Base-by-base conservation (phyloP, 2,797 vertebrate species). In the Schizothorax lantsangensis region DNA sequence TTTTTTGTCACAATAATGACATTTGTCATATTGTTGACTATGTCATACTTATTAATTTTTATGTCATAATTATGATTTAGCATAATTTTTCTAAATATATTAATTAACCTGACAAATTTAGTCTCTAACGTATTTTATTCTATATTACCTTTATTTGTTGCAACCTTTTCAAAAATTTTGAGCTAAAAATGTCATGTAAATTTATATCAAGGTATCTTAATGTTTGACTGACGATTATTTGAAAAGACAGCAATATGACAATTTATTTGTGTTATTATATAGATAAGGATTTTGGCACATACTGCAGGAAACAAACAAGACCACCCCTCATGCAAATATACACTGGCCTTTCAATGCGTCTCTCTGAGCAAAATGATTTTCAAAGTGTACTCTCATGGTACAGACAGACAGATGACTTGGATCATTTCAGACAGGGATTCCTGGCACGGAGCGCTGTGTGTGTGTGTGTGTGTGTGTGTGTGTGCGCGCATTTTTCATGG, bases 391-490 rank as follows among this genome's bases (percentile, higher is more conserved):
- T 12, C 33, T 79, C 36, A 77, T 15, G 72, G 81, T 84, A 72
- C 30, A 36, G 36, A 30, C 81, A 36, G 43, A 38, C 26, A 15
- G 47, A 36, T 90, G 90, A 93, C 86, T 86, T 84, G 90, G 81
- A 89, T 88, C 81, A 40, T 86, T 87, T 78, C 47, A 88, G 83
- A 91, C 88, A 86, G 92, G 92, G 84, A 92, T 93, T 91, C 92
- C 93, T 91, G 90, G 81, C 88, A 91, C 91, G 89, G 81, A 52
- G 87, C 43, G n/a, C n/a, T n/a, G n/a, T 86, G n/a, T 66, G 62
- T 78, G 33, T 47, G 43, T 45, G 43, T 43, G 62, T 57, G 47
- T 66, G 62, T 78, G 33, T 47, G 43, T 45, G 43, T 43, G 62
- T 57, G 47, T 57, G 36, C 69, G 64, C 57, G 85, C 74, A 66